These are phyloP conservation scores for Tinamus guttatus DNA, from an alignment of 2,113 vertebrate species.

Conservation along the genomic window DNA sequence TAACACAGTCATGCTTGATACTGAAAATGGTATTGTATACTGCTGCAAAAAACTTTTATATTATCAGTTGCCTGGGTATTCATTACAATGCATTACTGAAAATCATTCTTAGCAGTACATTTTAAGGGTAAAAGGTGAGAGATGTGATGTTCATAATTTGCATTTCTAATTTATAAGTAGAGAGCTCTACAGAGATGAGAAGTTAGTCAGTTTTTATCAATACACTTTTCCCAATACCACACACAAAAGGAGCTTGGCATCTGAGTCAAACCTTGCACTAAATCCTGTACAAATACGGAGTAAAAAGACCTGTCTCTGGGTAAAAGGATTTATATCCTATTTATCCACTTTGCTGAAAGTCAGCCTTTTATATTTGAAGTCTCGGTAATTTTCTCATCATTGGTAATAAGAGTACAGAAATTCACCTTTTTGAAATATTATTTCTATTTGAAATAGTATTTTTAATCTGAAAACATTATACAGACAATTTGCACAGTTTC, in stretches of 20 bases:
- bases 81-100: neutral
- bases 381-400: neutral
- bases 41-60: neutral
- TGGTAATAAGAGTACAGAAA: neutral
- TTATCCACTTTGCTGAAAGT: neutral
- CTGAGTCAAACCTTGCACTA: neutral
- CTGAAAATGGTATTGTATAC: neutral
- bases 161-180: neutral
- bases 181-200: neutral
- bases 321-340: slow-evolving; percentile 2
- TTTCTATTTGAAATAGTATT: no score
- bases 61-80: neutral
- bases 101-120: neutral
- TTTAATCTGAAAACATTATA: neutral
- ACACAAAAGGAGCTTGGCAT: neutral
- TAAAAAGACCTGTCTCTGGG: neutral
- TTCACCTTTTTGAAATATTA: neutral
- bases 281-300: neutral
- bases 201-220: neutral
- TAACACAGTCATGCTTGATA: neutral
- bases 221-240: neutral
- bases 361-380: neutral
- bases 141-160: neutral
- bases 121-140: neutral
- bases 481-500: neutral